Percentiles rank a stretch among this genome's conserved stretches.
These are phyloP conservation scores for Caenorhabditis latens DNA, from an alignment of 1,140 invertebrate species.

Conservation along the genomic window DNA sequence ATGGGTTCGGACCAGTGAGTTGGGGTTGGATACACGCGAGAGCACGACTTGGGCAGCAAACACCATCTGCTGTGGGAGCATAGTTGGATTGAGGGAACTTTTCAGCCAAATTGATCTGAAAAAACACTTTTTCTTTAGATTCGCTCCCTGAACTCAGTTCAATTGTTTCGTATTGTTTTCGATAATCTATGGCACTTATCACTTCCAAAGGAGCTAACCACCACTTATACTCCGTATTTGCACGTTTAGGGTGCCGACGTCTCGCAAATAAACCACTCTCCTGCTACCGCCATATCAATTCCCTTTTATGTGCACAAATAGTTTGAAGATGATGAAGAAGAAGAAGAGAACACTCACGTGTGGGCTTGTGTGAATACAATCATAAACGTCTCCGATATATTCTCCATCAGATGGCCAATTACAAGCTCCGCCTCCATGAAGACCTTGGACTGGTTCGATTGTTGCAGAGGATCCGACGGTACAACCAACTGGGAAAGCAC, in stretches of 20 bases:
- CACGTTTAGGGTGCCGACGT: slow-evolving; percentile 1
- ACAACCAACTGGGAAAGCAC: slow-evolving; percentile 62
- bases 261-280: slow-evolving; percentile 10
- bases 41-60: slow-evolving; percentile 64
- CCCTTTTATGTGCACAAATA: neutral
- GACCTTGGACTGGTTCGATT: slow-evolving; percentile 59
- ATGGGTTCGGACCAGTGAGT: slow-evolving; percentile 66
- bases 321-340: neutral
- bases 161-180: no score
- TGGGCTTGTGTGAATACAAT: slow-evolving; percentile 68
- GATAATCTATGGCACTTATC: slow-evolving; percentile 49
- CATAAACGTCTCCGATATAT: slow-evolving; percentile 67
- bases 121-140: neutral
- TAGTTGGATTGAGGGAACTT: slow-evolving; percentile 64
- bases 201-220: slow-evolving; percentile 9
- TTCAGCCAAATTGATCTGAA: slow-evolving; percentile 60
- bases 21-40: slow-evolving; percentile 67
- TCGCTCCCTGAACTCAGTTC: neutral
- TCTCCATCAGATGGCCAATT: slow-evolving; percentile 66
- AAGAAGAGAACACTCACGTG: slow-evolving; percentile 30
- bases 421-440: slow-evolving; percentile 64
- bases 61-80: slow-evolving; percentile 65
- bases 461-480: slow-evolving; percentile 63
- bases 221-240: slow-evolving; percentile 22
- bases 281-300: neutral